Evolutionary conservation across 2,797 vertebrate genomes (phyloP), one percentile per base, ranked within the genome.

Genomic region (Sylvilagus floridanus): DNA sequence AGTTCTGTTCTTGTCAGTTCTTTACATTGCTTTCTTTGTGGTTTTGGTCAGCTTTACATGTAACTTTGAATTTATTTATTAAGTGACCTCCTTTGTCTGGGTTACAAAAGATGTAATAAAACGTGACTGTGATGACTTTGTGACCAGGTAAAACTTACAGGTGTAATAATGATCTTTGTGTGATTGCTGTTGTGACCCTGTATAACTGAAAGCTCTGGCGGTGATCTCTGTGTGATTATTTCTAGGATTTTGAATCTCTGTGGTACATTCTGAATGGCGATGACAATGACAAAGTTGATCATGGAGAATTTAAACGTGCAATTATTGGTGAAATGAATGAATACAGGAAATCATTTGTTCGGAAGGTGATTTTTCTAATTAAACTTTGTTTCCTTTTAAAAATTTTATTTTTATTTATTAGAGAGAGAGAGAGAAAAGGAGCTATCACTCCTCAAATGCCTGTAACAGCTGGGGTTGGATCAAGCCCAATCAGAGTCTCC

Each of bases 321-420:
- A 0, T 98, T 88, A 90, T 98, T 97, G 99, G 98, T 95, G 98
- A 99, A 98, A 99, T 99, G 98, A 98, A 98, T 88, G 98, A 99
- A 95, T 98, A 98, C 32, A 98, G 98, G 79, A 99, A 99, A 97
- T 95, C 98, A 1, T 98, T 98, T 97, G 97, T 98, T 91, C 97
- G 98, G 97, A 99, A 99, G 98, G 98, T 98, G 98, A 98, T 96
- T 97, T 90, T 95, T 5, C 82, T 82, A 91, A 83, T 19, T 78
- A 68, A 60, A 50, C 28, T 76, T 95, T 96, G 54, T 57, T 57
- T 21, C 17, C 19, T 57, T 21, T 57, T 57, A 1, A 19, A 57
- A 17, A 16, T 17, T 21, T 57, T 57, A 21, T 57, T 57, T 57
- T 57, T 57, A 57, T 21, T 57, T 57, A 57, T 57, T 57, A 16